phyloP scores from a whole-genome alignment of 2,113 vertebrate species.

The Gambusia affinis region DNA sequence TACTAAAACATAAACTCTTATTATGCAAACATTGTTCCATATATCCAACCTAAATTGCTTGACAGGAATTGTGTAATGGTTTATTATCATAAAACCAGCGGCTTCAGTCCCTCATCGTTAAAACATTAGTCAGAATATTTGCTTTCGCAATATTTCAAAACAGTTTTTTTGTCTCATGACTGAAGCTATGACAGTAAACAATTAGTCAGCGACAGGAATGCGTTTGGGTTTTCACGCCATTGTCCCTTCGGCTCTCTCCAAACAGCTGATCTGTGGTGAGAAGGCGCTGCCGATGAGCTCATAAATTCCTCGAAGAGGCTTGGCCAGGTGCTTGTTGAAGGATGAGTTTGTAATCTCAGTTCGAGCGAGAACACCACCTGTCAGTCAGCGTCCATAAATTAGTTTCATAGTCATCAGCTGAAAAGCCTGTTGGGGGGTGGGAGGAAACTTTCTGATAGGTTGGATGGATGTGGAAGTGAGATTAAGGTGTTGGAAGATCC shows the following conservation, averaged over 20 bases:
- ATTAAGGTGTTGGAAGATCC: no score
- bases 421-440: background rate
- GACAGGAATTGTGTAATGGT: conserved; percentile 1
- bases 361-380: conserved; percentile 49
- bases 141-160: background rate
- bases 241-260: conserved; percentile 15
- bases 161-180: conserved; percentile 9
- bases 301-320: conserved; percentile 58
- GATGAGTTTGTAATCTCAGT: conserved; percentile 52
- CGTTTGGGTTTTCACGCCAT: conserved; percentile 33
- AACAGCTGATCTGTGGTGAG: conserved; percentile 1
- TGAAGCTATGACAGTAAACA: conserved; percentile 29
- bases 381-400: conserved; percentile 52
- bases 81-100: conserved; percentile 13
- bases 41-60: conserved; percentile 1
- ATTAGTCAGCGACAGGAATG: conserved; percentile 59
- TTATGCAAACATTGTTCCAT: conserved; percentile 1
- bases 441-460: conserved; percentile 16
- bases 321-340: conserved; percentile 38
- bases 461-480: background rate
- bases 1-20: conserved; percentile 31
- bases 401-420: conserved; percentile 21
- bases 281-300: conserved; percentile 32
- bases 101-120: conserved; percentile 2
- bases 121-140: conserved; percentile 3